These are phyloP conservation scores for Oegoconia quadripuncta DNA, from an alignment of 2,888 invertebrate species.

Conservation along the genomic window DNA sequence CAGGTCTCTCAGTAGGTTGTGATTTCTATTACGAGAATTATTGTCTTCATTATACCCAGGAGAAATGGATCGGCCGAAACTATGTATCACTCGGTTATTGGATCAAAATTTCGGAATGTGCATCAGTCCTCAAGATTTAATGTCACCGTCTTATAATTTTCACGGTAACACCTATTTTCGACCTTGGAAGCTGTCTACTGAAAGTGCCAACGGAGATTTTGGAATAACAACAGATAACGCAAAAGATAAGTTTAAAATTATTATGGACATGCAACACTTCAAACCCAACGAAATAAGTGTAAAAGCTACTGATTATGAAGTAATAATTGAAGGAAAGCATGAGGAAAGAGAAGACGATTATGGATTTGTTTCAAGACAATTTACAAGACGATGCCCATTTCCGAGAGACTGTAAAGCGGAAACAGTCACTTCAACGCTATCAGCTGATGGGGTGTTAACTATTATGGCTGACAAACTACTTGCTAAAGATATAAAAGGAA, in stretches of 20 bases:
- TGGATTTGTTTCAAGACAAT: slow-evolving; percentile 66
- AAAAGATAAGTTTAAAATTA: slow-evolving; percentile 71
- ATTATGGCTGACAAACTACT: slow-evolving; percentile 32
- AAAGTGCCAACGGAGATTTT: slow-evolving; percentile 31
- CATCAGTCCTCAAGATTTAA: slow-evolving; percentile 35
- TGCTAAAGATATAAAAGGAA: slow-evolving; percentile 15
- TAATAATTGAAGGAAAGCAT: slow-evolving; percentile 79
- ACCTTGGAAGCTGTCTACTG: slow-evolving; percentile 36
- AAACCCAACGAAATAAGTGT: slow-evolving; percentile 83
- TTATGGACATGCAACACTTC: slow-evolving; percentile 84
- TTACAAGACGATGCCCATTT: slow-evolving; percentile 61
- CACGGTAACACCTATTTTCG: slow-evolving; percentile 32
- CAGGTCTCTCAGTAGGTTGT: slow-evolving; percentile 26
- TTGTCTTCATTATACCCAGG: neutral
- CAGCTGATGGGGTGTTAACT: slow-evolving; percentile 43
- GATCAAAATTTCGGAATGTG: slow-evolving; percentile 36
- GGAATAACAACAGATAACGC: slow-evolving; percentile 39
- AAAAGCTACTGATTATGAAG: slow-evolving; percentile 79
- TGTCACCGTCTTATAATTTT: slow-evolving; percentile 32
- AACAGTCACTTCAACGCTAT: slow-evolving; percentile 39
- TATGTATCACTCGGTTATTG: slow-evolving; percentile 29
- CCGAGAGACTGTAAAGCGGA: slow-evolving; percentile 45
- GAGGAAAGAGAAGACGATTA: slow-evolving; percentile 68
- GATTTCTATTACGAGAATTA: too few species aligned
- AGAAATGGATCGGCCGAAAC: slow-evolving; percentile 31